A percentile compares a stretch with the other conserved stretches of the same genome.
These are phyloP conservation scores for Drosophila asahinai DNA, from an alignment of 1,140 invertebrate genomes.

Conservation along the genomic window DNA sequence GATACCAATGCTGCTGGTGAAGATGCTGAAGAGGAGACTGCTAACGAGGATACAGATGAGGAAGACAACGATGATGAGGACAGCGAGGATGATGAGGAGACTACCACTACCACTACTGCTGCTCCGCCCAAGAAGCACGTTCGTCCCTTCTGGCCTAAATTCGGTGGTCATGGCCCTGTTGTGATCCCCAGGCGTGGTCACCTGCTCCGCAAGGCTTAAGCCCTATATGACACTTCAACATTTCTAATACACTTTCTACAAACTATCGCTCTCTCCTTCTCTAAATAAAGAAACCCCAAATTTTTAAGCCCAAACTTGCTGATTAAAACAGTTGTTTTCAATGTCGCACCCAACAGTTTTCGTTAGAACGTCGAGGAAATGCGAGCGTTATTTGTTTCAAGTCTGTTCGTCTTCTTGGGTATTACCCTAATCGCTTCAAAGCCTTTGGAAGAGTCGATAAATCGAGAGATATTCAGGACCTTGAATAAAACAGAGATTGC, in stretches of 20 bases:
- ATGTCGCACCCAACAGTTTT: slow-evolving; percentile 31
- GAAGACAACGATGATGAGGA: background rate
- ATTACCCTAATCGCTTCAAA: background rate
- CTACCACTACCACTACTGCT: background rate
- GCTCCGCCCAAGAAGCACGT: slow-evolving; percentile 1
- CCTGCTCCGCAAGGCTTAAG: background rate
- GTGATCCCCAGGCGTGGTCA: slow-evolving; percentile 7
- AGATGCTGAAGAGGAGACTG: background rate
- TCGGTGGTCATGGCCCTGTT: slow-evolving; percentile 33
- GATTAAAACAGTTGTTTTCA: slow-evolving; percentile 15
- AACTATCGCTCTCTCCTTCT: slow-evolving; percentile 1
- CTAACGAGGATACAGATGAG: background rate
- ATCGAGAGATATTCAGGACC: background rate
- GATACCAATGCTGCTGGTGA: slow-evolving; percentile 3
- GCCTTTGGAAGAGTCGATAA: background rate
- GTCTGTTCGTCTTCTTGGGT: slow-evolving; percentile 24
- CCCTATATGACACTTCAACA: background rate
- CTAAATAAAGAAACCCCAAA: slow-evolving; percentile 18
- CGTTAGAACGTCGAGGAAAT: slow-evolving; percentile 36
- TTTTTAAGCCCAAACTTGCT: background rate
- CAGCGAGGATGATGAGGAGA: background rate
- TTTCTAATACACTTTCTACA: background rate
- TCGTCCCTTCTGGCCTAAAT: slow-evolving; percentile 34
- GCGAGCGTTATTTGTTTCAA: slow-evolving; percentile 31
- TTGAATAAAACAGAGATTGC: slow-evolving; percentile 4